Evolutionary conservation across 2,113 vertebrate species (phyloP).

Genomic region (Ammodytes marinus): DNA sequence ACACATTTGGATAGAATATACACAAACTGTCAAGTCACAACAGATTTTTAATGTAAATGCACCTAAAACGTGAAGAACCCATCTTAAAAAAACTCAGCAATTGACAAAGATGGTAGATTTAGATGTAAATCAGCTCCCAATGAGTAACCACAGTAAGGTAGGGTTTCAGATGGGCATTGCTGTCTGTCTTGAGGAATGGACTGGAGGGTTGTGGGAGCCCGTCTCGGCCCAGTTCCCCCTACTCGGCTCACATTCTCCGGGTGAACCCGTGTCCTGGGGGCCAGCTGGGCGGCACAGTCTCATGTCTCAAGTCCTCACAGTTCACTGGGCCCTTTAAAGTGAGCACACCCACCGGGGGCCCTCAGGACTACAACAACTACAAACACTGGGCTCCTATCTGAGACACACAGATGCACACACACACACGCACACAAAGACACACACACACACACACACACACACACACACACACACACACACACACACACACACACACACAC

Average conservation of each 20-base stretch:
- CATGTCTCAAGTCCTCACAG: conserved; percentile 87
- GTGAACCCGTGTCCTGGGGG: conserved; percentile 81
- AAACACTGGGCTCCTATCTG: conserved; percentile 76
- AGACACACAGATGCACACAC: conserved; percentile 71
- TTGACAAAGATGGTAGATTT: conserved; percentile 37
- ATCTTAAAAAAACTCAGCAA: background rate
- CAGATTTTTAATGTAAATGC: background rate
- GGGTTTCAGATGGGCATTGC: conserved; percentile 31
- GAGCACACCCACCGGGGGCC: conserved; percentile 78
- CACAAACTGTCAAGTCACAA: background rate
- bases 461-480: conserved; percentile 69
- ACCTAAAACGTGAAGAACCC: conserved; percentile 1
- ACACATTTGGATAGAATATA: conserved; percentile 1
- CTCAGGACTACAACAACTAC: conserved; percentile 78
- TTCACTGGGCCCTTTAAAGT: conserved; percentile 87
- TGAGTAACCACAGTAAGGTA: conserved; percentile 27
- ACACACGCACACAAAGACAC: conserved; percentile 63
- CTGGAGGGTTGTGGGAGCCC: conserved; percentile 74
- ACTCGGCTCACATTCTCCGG: conserved; percentile 79
- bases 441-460: conserved; percentile 64
- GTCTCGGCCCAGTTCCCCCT: conserved; percentile 76
- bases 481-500: conserved; percentile 61
- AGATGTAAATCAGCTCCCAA: conserved; percentile 37
- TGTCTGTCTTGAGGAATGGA: conserved; percentile 60
- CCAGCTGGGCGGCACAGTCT: conserved; percentile 81